Base-by-base conservation (phyloP, 2,113 vertebrate genomes). In the Tauraco erythrolophus region DNA sequence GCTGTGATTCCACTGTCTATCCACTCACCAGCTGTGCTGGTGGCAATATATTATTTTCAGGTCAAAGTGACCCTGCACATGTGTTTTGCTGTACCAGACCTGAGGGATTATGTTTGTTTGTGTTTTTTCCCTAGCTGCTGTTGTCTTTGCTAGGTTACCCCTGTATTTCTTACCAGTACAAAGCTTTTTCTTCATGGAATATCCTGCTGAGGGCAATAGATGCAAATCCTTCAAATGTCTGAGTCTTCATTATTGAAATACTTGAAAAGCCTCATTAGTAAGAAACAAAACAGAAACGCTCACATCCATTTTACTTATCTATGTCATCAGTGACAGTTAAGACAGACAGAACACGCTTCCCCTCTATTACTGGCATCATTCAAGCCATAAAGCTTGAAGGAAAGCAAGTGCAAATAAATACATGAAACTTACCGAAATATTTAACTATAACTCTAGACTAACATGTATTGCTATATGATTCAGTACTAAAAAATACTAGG, bases 191-290 rank as follows among this genome's bases (percentile, higher is more conserved):
- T 69, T 68, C 50, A 37, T 90, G 70, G 39, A 31, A 76, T 93
- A 89, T 54, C 74, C 77, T 92, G 58, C 91, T 97, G 94, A 97
- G 88, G 79, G 92, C 95, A 97, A 97, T 84, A 95, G 79, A 95
- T 94, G 74, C 27, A 81, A 94, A 88, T 4, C 14, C 19, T 97
- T 95, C 0, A 4, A 90, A 96, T 93, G 92, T 95, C 78, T 93
- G 85, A 94, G 11, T 94, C 94, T 96, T 97, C 89, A 82, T 97
- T 96, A 96, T 50, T 93, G 66, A 97, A 97, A 94, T 89, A 94
- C 85, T 96, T 97, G 96, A 97, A 98, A 98, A 94, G 35, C 43
- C 54, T 97, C 31, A 57, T 97, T 98, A 98, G 74, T 97, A 97
- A 91, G 79, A 97, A 97, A 96, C 61, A 96, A 98, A 97, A 89